Percentiles rank a stretch among this genome's conserved stretches.
Conservation (phyloP, 2,888 invertebrate genomes). For the Magallana nippona region DNA sequence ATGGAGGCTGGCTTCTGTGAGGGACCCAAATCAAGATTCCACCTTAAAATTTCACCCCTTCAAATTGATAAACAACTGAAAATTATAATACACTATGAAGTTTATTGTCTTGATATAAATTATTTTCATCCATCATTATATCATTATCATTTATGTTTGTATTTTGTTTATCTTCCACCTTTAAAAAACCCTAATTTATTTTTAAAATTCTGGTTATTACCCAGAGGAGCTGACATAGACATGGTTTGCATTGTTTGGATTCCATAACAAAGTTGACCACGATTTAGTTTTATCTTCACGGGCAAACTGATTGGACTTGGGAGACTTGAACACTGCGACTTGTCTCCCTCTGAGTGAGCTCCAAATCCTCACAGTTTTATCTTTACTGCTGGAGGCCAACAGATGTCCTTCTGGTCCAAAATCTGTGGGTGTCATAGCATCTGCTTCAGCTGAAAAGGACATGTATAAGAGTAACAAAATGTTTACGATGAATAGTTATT, state of each 20-base stretch:
- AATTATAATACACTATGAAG: too few species aligned
- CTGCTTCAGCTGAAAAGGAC: background rate
- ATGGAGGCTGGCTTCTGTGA: slow-evolving; percentile 63
- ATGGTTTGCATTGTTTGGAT: slow-evolving; percentile 70
- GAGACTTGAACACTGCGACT: slow-evolving; percentile 65
- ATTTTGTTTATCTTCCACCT: background rate
- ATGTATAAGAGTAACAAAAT: background rate
- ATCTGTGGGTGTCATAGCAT: slow-evolving; percentile 41
- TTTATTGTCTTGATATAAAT: background rate
- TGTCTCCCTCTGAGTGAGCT: slow-evolving; percentile 69
- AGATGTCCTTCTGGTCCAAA: slow-evolving; percentile 80
- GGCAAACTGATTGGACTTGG: slow-evolving; percentile 58
- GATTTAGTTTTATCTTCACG: slow-evolving; percentile 60
- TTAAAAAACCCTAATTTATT: too few species aligned
- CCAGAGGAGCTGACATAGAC: slow-evolving; percentile 71
- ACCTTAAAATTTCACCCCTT: slow-evolving; percentile 84
- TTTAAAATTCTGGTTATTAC: slow-evolving; percentile 53
- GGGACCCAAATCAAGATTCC: slow-evolving; percentile 82
- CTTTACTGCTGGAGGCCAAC: slow-evolving; percentile 86
- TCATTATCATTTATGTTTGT: too few species aligned
- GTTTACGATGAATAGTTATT: background rate
- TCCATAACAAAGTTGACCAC: slow-evolving; percentile 82
- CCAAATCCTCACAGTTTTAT: slow-evolving; percentile 81
- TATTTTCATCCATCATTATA: too few species aligned
- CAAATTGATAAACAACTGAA: slow-evolving; percentile 44